Evolutionary conservation across 2,113 vertebrate species (phyloP), one percentile per base, ranked within the genome.

Genomic region (Rostratula benghalensis): DNA sequence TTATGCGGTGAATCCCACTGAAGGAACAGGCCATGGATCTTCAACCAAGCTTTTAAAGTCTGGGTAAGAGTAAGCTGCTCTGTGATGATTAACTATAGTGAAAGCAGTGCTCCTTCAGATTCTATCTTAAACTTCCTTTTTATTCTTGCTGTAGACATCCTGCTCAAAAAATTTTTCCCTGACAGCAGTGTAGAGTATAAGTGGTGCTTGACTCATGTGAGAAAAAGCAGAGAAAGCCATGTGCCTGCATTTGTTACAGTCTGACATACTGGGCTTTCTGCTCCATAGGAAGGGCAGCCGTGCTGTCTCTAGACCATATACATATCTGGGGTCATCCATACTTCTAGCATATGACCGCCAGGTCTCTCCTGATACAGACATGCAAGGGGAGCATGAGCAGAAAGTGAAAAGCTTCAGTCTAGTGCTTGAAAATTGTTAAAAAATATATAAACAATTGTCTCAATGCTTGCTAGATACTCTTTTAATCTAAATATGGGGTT

Each of bases 321-420:
- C 3, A 18, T 1, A 0, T 30, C 22, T 43, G 8, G 73, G 30
- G 24, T 81, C 43, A 43, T 23, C 5, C 17, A 17, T 6, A 4
- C 39, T 60, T 43, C 13, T 27, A 39, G 19, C 7, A 13, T 5
- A 3, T 1, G 10, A 20, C 39, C 76, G 23, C 18, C 54, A 57
- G 25, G 4, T 24, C 10, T 57, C 61, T 75, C 20, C 35, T 7
- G 45, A 4, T 16, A 30, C 31, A 67, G 31, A 37, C 10, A 46
- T 28, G 25, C 2, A 5, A 70, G 4, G 71, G 4, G 11, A 79
- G 10, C 2, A 1, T 46, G 35, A 57, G 17, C 7, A 54, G 54
- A 89, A 85, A 53, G 8, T 0, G 0, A 61, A 53, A 14, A 45
- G 31, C 25, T 51, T 69, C 21, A 84, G 7, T 33, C 2, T 33